These are phyloP conservation scores for Orientallactaga sibirica DNA, from an alignment of 2,797 vertebrate species.

Conservation along the genomic window DNA sequence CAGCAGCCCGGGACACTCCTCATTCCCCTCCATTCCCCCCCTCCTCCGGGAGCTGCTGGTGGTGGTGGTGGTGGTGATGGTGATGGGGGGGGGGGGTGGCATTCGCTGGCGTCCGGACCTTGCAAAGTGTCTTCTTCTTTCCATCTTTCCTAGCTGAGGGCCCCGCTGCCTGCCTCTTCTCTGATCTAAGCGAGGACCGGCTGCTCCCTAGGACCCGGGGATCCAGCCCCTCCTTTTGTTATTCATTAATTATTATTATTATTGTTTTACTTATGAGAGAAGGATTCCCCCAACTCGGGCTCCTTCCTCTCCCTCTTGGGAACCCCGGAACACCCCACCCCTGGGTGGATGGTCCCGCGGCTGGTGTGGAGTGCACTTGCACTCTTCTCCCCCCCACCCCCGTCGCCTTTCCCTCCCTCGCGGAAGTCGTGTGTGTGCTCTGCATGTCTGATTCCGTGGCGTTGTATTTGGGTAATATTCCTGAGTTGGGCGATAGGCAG, in stretches of 20 bases:
- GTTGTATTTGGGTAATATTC: slow-evolving; percentile 71
- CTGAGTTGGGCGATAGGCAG: slow-evolving; percentile 64
- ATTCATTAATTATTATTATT: no score
- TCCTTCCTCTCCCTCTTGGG: slow-evolving; percentile 25
- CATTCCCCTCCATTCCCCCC: neutral
- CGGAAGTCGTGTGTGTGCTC: slow-evolving; percentile 70
- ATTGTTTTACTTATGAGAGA: neutral
- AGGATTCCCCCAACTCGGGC: slow-evolving; percentile 53
- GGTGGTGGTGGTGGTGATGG: no score
- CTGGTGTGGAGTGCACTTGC: slow-evolving; percentile 69
- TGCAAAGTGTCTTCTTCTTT: slow-evolving; percentile 68
- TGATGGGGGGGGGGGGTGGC: no score
- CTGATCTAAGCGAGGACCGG: neutral
- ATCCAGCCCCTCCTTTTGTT: neutral
- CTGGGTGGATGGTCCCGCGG: slow-evolving; percentile 3
- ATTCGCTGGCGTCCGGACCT: slow-evolving; percentile 39
- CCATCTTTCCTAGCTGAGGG: slow-evolving; percentile 35
- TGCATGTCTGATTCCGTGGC: slow-evolving; percentile 75
- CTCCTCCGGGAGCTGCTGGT: no score
- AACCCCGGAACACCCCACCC: neutral
- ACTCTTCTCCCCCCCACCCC: neutral
- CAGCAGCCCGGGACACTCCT: slow-evolving; percentile 63
- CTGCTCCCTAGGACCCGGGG: slow-evolving; percentile 13
- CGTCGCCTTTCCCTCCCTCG: slow-evolving; percentile 72
- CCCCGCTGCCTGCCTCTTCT: slow-evolving; percentile 46